Evolutionary conservation across 1,140 invertebrate species (phyloP).

Genomic region (Pteromalus puparum): DNA sequence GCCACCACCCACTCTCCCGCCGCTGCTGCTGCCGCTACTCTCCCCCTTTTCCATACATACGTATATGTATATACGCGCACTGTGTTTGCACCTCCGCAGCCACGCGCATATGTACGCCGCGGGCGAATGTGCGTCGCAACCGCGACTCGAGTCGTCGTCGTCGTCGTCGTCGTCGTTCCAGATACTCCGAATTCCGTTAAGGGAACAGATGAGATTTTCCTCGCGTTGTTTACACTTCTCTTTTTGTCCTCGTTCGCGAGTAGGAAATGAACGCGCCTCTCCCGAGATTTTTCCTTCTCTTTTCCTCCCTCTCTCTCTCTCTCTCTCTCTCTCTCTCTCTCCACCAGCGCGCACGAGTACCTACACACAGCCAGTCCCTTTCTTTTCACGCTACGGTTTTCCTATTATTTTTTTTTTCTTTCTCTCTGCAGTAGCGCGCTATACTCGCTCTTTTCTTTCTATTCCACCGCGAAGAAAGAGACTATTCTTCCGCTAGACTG

Average conservation of each 20-base stretch:
- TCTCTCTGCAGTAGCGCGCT: not conserved
- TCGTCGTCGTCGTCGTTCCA: slow-evolving; percentile 24
- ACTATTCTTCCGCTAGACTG: not conserved
- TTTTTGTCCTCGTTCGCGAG: slow-evolving; percentile 15
- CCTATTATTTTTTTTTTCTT: slow-evolving; percentile 1
- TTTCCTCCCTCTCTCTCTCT: not conserved
- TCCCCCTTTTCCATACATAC: not conserved
- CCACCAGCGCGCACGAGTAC: not conserved
- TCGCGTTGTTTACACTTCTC: slow-evolving; percentile 38
- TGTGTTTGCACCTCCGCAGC: slow-evolving; percentile 42
- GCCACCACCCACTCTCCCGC: slow-evolving; percentile 50
- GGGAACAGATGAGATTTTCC: slow-evolving; percentile 49
- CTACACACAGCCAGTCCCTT: too few species aligned
- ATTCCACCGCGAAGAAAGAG: not conserved
- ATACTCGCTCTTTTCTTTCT: not conserved
- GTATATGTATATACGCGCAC: not conserved
- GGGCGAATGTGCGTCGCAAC: not conserved
- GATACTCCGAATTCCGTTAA: slow-evolving; percentile 44
- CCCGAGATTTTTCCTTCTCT: slow-evolving; percentile 31
- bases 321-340: not conserved
- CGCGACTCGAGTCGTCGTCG: slow-evolving; percentile 4
- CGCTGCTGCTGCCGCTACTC: not conserved
- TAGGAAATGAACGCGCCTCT: slow-evolving; percentile 26
- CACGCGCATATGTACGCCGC: slow-evolving; percentile 29
- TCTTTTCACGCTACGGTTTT: not conserved